Base-by-base conservation (phyloP, 1,140 invertebrate genomes). In the Heliothis virescens region DNA sequence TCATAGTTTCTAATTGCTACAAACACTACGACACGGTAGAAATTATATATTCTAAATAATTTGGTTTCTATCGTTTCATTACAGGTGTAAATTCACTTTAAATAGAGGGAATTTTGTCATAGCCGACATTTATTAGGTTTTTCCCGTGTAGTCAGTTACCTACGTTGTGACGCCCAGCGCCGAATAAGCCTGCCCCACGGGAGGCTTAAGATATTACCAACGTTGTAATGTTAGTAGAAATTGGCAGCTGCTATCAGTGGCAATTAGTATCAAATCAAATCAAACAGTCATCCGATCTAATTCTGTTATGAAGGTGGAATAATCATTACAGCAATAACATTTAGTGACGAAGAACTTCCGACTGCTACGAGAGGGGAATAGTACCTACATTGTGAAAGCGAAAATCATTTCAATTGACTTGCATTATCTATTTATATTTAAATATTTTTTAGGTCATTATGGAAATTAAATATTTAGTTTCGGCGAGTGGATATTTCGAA, bases 161-260 rank as follows among this genome's bases (percentile, higher is more conserved):
- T 13, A 15, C 62, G 62, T 34, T 3, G 62, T 21, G 41, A 34
- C 47, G 62, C 62, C 62, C 62, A 48, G 62, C 47, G 41, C n/a
- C 41, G 41, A 65, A 65, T 47, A 65, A 65, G 62, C 62, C 62
- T 13, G 29, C 16, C 62, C 62, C 62, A 12, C 16, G 62, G 62
- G 62, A 10, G 62, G 34, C 47, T 48, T 65, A 48, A 65, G 62
- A 65, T 47, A 65, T 65, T 65, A 65, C 62, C 34, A 34, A 65
- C 60, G 60, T 63, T n/a, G 48, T 41, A 65, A 65, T 48, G 62
- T 65, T 65, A 48, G 62, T 65, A 4, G 41, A 41, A 41, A 65
- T 65, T 65, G 62, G 62, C 62, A 65, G 62, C 62, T 65, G 62
- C 62, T 65, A 65, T 65, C 62, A 65, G 34, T 48, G 62, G 62